A percentile compares a stretch with the other conserved stretches of the same genome.
Evolutionary conservation across 2,888 invertebrate species (phyloP).

Genomic region (Lapara coniferarum): DNA sequence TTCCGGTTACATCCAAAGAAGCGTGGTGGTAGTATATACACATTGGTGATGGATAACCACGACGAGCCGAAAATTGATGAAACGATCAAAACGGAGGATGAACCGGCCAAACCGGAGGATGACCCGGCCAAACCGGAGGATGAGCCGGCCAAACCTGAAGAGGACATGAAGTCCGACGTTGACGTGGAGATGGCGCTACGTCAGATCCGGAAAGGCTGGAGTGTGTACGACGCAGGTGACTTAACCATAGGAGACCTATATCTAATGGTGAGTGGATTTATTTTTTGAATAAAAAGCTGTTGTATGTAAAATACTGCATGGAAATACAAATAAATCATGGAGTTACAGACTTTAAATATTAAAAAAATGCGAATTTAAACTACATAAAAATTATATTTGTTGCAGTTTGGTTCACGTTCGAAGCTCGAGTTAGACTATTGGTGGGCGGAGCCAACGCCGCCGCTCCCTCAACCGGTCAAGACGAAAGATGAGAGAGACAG

Average conservation of each 20-base stretch:
- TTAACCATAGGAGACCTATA: conserved; percentile 95
- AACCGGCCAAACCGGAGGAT: conserved; percentile 40
- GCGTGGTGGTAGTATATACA: conserved; percentile 70
- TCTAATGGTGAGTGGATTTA: conserved; percentile 86
- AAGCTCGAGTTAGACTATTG: conserved; percentile 91
- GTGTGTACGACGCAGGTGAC: conserved; percentile 88
- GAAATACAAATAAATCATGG: no score
- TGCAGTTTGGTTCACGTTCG: conserved; percentile 88
- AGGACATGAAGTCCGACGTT: conserved; percentile 53
- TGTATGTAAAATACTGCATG: no score
- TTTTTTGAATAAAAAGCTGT: no score
- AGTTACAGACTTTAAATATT: no score
- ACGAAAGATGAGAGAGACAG: conserved; percentile 44
- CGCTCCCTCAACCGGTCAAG: conserved; percentile 56
- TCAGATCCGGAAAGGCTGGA: conserved; percentile 90
- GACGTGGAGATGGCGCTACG: conserved; percentile 66
- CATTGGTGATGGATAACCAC: conserved; percentile 59
- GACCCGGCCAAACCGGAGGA: conserved; percentile 43
- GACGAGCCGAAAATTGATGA: conserved; percentile 41
- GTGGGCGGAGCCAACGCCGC: conserved; percentile 86
- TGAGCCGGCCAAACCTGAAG: conserved; percentile 42
- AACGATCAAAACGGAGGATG: conserved; percentile 41
- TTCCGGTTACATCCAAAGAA: conserved; percentile 74
- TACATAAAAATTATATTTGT: conserved; percentile 29
- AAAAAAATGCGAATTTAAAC: no score